A percentile compares a stretch with the other conserved stretches of the same genome.
These are phyloP conservation scores for Triops cancriformis DNA, from an alignment of 1,140 invertebrate species.

Conservation along the genomic window DNA sequence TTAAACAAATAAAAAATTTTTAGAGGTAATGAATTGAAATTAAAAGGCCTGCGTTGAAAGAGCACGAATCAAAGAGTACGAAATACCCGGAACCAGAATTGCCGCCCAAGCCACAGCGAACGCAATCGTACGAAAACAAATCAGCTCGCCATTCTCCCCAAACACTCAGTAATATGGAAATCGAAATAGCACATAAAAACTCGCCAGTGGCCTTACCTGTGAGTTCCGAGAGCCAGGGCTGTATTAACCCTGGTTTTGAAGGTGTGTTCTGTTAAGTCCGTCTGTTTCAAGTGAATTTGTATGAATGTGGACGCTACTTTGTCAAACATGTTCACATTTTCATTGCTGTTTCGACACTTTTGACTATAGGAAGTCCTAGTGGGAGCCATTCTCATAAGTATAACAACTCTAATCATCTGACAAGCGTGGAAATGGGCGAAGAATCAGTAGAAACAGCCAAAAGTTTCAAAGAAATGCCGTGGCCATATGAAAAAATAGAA, in stretches of 20 bases:
- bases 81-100: not conserved
- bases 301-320: too few relatives aligned
- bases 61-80: not conserved
- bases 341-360: not conserved
- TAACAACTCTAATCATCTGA: not conserved
- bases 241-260: not conserved
- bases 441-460: not conserved
- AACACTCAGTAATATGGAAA: not conserved
- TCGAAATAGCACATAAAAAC: not conserved
- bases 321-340: too few relatives aligned
- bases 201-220: not conserved
- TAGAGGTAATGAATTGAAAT: not conserved
- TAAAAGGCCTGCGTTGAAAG: not conserved
- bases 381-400: not conserved
- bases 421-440: not conserved
- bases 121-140: not conserved
- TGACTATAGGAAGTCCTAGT: not conserved
- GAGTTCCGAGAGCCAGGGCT: not conserved
- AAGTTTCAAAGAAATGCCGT: not conserved
- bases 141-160: not conserved
- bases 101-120: not conserved
- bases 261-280: not conserved
- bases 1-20: not conserved
- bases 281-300: too few relatives aligned
- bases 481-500: constrained; percentile 20